These are phyloP conservation scores for Schrankia costaestrigalis DNA, from an alignment of 2,888 invertebrate species.

Conservation along the genomic window DNA sequence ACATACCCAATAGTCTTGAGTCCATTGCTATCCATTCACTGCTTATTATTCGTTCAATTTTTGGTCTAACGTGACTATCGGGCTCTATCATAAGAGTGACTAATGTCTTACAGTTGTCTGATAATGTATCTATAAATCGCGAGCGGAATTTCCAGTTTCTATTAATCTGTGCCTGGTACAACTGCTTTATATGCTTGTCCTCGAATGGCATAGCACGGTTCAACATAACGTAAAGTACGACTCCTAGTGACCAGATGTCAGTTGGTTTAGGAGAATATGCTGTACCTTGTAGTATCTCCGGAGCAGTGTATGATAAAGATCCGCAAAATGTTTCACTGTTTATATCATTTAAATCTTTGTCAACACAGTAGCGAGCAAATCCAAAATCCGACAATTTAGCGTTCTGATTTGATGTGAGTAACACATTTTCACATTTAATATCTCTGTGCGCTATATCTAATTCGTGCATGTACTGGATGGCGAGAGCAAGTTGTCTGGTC, in stretches of 20 bases:
- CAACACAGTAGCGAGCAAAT: conserved; percentile 81
- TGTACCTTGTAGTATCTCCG: conserved; percentile 89
- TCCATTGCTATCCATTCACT: conserved; percentile 85
- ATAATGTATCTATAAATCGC: conserved; percentile 79
- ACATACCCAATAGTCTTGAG: conserved; percentile 67
- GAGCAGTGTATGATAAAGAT: conserved; percentile 92
- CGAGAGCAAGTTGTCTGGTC: conserved; percentile 85
- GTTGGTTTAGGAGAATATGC: conserved; percentile 86
- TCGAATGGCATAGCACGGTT: conserved; percentile 93
- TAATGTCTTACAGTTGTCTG: conserved; percentile 82
- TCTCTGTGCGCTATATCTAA: conserved; percentile 89
- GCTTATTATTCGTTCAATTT: conserved; percentile 79
- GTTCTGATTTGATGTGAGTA: conserved; percentile 86
- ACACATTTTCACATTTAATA: conserved; percentile 91
- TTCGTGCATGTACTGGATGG: conserved; percentile 87
- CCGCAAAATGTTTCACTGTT: conserved; percentile 92
- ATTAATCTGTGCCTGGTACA: conserved; percentile 82
- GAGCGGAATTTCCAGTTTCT: conserved; percentile 85
- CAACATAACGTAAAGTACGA: conserved; percentile 90
- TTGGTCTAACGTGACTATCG: conserved; percentile 79
- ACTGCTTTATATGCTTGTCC: conserved; percentile 85
- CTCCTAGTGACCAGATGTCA: conserved; percentile 90
- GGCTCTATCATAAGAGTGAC: conserved; percentile 85
- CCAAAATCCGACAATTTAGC: conserved; percentile 92
- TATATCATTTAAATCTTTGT: conserved; percentile 63